Percentiles rank a stretch among this genome's conserved stretches.
Evolutionary conservation across 2,888 invertebrate genomes (phyloP).

Genomic region (Rhabditoides inermis): DNA sequence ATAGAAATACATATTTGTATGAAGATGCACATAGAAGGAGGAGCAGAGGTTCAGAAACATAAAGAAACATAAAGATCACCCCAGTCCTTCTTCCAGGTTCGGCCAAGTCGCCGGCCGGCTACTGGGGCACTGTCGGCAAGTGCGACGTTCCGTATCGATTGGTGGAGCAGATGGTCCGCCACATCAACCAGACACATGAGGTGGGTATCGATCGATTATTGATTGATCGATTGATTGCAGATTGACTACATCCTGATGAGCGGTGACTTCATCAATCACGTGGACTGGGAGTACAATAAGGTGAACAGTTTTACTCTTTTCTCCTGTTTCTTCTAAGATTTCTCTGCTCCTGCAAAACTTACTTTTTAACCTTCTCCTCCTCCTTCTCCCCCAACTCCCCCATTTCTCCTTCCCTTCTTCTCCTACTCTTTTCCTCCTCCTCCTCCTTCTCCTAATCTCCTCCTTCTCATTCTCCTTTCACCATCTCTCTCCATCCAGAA

Average conservation of each 20-base stretch:
- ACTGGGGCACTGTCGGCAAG: slow-evolving; percentile 89
- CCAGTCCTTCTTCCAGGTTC: neutral
- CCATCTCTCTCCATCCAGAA: too few relatives aligned
- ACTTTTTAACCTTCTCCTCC: neutral
- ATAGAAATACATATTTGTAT: neutral
- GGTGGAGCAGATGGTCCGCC: slow-evolving; percentile 74
- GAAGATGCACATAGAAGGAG: neutral
- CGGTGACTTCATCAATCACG: slow-evolving; percentile 89
- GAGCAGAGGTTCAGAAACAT: too few relatives aligned
- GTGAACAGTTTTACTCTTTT: too few relatives aligned
- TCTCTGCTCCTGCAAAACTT: neutral
- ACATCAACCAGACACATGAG: slow-evolving; percentile 50
- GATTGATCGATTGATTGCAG: slow-evolving; percentile 52
- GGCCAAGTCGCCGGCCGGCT: slow-evolving; percentile 63
- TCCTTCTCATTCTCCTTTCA: too few relatives aligned
- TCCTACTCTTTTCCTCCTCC: neutral
- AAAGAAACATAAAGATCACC: too few relatives aligned
- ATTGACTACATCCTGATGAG: slow-evolving; percentile 72
- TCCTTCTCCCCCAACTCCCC: too few relatives aligned
- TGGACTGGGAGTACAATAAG: slow-evolving; percentile 86
- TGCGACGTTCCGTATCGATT: slow-evolving; percentile 88
- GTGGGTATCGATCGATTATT: slow-evolving; percentile 14
- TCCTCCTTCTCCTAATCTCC: neutral
- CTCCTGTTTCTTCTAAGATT: too few relatives aligned
- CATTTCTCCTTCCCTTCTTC: neutral